Evolutionary conservation across 2,113 vertebrate genomes (phyloP).

Genomic region (Orientallactaga bullata): DNA sequence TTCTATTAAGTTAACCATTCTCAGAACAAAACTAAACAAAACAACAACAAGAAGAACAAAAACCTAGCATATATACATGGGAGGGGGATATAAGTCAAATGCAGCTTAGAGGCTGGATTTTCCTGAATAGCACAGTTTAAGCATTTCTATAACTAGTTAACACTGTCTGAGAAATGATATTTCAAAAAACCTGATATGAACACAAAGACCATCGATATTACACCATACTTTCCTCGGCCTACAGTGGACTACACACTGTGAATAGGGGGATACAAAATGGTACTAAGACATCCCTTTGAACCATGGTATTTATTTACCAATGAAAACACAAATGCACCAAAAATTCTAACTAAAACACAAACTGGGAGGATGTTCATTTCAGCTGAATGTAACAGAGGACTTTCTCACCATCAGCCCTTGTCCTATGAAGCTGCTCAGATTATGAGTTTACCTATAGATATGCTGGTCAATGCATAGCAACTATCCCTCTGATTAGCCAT

Average conservation of each 20-base stretch:
- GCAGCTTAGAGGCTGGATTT: slow-evolving; percentile 24
- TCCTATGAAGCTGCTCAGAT: not conserved
- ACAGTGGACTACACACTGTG: not conserved
- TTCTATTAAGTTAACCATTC: not conserved
- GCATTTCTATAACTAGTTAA: slow-evolving; percentile 50
- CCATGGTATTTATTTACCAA: not conserved
- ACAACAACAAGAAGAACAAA: not conserved
- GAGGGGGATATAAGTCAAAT: slow-evolving; percentile 29
- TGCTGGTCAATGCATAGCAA: slow-evolving; percentile 40
- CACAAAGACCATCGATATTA: slow-evolving; percentile 46
- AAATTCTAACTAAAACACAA: slow-evolving; percentile 37
- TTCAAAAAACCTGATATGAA: slow-evolving; percentile 40
- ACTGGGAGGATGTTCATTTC: not conserved
- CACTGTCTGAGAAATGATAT: slow-evolving; percentile 32
- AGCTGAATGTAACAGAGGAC: not conserved
- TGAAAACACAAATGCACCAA: not conserved
- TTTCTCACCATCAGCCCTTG: not conserved
- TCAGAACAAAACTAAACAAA: not conserved
- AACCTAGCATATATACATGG: not conserved
- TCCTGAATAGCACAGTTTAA: slow-evolving; percentile 23
- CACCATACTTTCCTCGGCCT: not conserved
- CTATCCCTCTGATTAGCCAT: not conserved
- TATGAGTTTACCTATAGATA: not conserved
- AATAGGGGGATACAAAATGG: not conserved
- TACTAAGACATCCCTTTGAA: not conserved